phyloP scores from a whole-genome alignment of 2,113 vertebrate genomes.

The Xyliphius kryptos region DNA sequence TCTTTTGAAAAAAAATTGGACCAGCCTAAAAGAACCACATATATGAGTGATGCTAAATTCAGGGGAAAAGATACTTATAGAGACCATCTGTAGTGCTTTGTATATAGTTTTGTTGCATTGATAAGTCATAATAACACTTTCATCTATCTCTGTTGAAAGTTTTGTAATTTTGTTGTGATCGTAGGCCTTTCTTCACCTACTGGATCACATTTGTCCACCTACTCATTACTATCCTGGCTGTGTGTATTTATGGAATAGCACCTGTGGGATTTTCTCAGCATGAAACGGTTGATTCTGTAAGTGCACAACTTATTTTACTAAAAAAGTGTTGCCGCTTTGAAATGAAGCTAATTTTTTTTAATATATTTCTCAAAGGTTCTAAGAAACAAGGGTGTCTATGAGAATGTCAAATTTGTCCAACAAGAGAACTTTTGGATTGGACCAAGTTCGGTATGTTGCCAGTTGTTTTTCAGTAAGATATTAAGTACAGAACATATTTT shows the following conservation, averaged over 20 bases:
- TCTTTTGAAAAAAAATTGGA: too few species aligned
- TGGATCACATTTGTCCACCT: conserved; percentile 97
- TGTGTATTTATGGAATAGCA: conserved; percentile 93
- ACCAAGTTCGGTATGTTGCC: conserved; percentile 83
- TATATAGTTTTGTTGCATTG: too few species aligned
- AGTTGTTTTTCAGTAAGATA: background rate
- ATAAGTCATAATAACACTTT: too few species aligned
- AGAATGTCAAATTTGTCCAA: conserved; percentile 96
- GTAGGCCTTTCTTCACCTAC: conserved; percentile 97
- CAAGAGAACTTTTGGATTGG: conserved; percentile 99
- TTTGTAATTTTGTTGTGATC: background rate
- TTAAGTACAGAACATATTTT: too few species aligned
- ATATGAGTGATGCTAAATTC: too few species aligned
- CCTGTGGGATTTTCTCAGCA: conserved; percentile 97
- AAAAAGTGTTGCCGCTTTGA: too few species aligned
- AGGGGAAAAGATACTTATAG: too few species aligned
- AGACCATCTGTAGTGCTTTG: too few species aligned
- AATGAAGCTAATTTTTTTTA: conserved; percentile 1
- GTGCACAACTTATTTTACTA: conserved; percentile 48
- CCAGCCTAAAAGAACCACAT: too few species aligned
- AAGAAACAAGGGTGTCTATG: conserved; percentile 94
- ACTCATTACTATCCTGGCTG: conserved; percentile 90
- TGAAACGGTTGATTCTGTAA: conserved; percentile 95
- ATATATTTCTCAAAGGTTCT: conserved; percentile 76
- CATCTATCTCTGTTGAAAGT: too few species aligned